phyloP scores from a whole-genome alignment of 2,797 vertebrate genomes.

The Notamacropus eugenii region DNA sequence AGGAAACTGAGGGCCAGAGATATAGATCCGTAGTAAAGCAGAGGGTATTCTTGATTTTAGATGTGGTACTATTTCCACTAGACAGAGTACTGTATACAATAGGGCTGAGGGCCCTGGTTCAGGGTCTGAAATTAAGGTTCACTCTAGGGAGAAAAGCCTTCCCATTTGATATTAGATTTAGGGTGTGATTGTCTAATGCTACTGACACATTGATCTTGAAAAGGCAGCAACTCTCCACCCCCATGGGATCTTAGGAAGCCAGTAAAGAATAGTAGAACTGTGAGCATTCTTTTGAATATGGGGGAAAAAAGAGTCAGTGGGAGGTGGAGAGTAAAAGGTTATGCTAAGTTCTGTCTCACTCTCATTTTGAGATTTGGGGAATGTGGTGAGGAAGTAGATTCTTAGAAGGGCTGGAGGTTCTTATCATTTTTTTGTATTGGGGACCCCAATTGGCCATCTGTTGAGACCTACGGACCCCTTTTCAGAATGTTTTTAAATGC shows the following conservation, averaged over 20 bases:
- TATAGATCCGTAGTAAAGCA: not conserved
- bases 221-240: not conserved
- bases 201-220: not conserved
- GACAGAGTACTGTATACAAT: not conserved
- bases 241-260: not conserved
- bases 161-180: not conserved
- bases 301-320: not conserved
- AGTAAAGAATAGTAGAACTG: not conserved
- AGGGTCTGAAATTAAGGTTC: not conserved
- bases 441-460: not conserved
- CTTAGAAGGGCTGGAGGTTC: not conserved
- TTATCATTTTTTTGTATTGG: not conserved
- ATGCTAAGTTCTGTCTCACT: not conserved
- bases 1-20: not conserved
- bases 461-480: not conserved
- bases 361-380: not conserved
- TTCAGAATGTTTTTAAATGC: not conserved
- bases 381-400: not conserved
- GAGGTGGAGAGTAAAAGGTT: not conserved
- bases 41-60: not conserved
- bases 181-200: not conserved
- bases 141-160: not conserved
- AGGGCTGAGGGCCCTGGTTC: not conserved
- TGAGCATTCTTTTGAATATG: not conserved
- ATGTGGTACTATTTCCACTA: not conserved